Evolutionary conservation across 2,113 vertebrate species (phyloP).

Genomic region (Pitta sordida): DNA sequence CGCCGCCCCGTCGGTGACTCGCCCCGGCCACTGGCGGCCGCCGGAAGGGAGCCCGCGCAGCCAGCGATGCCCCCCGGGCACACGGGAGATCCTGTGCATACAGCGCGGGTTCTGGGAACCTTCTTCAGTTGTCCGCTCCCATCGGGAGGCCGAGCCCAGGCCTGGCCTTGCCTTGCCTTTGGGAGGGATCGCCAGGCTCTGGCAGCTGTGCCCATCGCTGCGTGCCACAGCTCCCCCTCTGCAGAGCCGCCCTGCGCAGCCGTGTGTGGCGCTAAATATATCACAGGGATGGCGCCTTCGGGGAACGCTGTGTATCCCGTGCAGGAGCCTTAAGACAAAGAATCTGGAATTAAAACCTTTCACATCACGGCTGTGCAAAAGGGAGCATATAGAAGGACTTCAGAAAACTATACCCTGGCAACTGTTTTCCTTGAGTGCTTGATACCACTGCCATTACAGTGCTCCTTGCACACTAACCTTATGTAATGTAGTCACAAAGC

Average conservation of each 20-base stretch:
- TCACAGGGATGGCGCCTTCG: rapidly evolving
- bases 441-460: rapidly evolving
- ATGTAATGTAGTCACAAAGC: neutral
- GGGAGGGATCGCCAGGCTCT: neutral
- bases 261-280: rapidly evolving
- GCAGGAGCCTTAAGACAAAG: neutral
- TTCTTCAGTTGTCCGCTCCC: no score
- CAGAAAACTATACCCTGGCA: neutral
- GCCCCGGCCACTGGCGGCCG: neutral
- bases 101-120: no score
- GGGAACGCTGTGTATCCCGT: rapidly evolving
- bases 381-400: rapidly evolving
- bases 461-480: neutral
- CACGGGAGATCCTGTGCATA: no score
- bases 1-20: neutral
- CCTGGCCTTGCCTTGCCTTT: neutral
- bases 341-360: neutral
- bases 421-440: neutral
- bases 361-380: neutral
- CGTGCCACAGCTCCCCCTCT: neutral
- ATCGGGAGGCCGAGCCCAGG: neutral
- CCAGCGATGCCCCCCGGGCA: neutral
- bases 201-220: neutral
- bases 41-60: neutral
- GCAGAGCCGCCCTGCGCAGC: neutral